Base-by-base conservation (phyloP, 35 echinoderm and acorn worm genomes). In the Lytechinus variegatus region DNA sequence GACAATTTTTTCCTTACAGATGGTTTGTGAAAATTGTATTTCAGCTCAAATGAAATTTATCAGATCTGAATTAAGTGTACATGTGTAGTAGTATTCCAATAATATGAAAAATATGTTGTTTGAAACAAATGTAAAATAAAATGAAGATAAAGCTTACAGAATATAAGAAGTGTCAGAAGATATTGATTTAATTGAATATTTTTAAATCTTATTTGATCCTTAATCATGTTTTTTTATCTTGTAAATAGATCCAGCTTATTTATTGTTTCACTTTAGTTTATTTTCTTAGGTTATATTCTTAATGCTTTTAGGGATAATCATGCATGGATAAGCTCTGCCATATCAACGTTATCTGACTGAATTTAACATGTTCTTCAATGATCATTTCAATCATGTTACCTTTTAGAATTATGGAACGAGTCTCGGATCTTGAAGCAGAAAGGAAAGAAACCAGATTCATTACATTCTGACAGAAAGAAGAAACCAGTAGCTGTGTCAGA, bases 321-420 rank as follows among this genome's bases (percentile, higher is more conserved):
- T 44, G 33, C 33, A 44, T 44, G 33, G 33, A 44, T 44, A 44
- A 44, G 33, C 33, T 44, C 33, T 44, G 33, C 33, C 33, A 44
- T 44, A 44, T 44, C 33, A 44, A 44, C 2, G 33, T 44, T 44
- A 44, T 44, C 33, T 44, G 33, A 44, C 33, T 44, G 33, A 44
- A 44, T 44, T 44, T 44, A 44, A 71, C 6, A 71, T 4, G 24
- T 21, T 71, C 61, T 71, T 79, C 4, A 7, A 79, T 79, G n/a
- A n/a, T n/a, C 10, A n/a, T 79, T 29, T 44, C 7, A 21, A 52
- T 90, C 52, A 6, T 12, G 9, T 90, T 90, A 5, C 55, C 28
- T 72, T 27, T 13, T 91, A 99, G 98, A 99, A 95, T 94, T 99
- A 16, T 99, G 98, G 98, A 99, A 99, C 96, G 97, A 99, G 28